Percentiles rank a stretch among this genome's conserved stretches.
phyloP scores from a whole-genome alignment of 2,888 invertebrate genomes.

The Callimorpha dominula region DNA sequence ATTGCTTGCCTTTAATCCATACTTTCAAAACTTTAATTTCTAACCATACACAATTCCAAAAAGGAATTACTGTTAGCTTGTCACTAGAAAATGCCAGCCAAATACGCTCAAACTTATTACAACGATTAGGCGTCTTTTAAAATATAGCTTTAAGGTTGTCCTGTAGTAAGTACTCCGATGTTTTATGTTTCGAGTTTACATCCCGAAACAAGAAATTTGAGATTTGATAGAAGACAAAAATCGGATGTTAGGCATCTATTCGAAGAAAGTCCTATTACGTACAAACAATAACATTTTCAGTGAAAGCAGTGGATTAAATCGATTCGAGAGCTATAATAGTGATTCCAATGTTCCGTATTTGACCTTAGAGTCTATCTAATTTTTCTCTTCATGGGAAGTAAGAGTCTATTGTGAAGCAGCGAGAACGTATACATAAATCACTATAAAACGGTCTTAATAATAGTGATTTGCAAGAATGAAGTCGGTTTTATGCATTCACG shows the following conservation, averaged over 20 bases:
- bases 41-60: too few species aligned
- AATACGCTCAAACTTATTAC: not conserved
- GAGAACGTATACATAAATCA: slow-evolving; percentile 37
- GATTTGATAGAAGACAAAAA: not conserved
- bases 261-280: slow-evolving; percentile 10
- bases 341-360: slow-evolving; percentile 66
- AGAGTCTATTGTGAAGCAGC: slow-evolving; percentile 56
- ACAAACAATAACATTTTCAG: slow-evolving; percentile 51
- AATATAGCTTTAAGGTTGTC: not conserved
- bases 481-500: slow-evolving; percentile 32
- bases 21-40: too few species aligned
- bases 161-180: not conserved
- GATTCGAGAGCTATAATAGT: slow-evolving; percentile 64
- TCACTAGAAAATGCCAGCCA: too few species aligned
- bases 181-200: not conserved
- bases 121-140: not conserved
- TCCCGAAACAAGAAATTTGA: not conserved
- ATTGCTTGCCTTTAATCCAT: too few species aligned
- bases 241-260: not conserved
- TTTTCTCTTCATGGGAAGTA: slow-evolving; percentile 70
- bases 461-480: slow-evolving; percentile 53
- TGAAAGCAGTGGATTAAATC: slow-evolving; percentile 69
- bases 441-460: slow-evolving; percentile 39
- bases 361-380: slow-evolving; percentile 70
- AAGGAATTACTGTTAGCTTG: too few species aligned